Evolutionary conservation across 2,888 invertebrate species (phyloP).

Genomic region (Phragmatobia fuliginosa): DNA sequence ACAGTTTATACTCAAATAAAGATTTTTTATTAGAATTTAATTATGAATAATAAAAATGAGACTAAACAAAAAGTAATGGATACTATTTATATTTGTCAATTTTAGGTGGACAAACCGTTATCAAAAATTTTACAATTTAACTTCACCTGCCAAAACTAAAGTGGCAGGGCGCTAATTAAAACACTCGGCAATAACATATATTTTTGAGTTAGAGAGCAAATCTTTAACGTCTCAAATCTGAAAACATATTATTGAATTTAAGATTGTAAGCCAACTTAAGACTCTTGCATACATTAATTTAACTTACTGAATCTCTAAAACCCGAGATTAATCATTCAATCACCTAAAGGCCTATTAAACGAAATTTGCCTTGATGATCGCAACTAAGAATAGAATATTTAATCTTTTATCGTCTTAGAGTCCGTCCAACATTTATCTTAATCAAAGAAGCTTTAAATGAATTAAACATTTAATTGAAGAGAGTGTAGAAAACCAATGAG

Average conservation of each 20-base stretch:
- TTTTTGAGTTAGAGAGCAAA: background rate
- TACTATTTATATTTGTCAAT: no score
- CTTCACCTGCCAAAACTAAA: no score
- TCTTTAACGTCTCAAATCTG: background rate
- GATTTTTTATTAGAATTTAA: no score
- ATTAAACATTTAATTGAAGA: slow-evolving; percentile 2
- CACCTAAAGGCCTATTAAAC: slow-evolving; percentile 6
- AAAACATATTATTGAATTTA: background rate
- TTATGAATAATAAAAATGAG: no score
- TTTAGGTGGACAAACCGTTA: no score
- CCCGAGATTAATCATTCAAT: slow-evolving; percentile 12
- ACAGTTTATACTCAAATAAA: background rate
- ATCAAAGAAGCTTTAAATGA: background rate
- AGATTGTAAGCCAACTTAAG: background rate
- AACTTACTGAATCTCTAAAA: background rate
- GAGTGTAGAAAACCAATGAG: background rate
- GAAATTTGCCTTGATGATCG: slow-evolving; percentile 14
- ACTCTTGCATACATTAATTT: background rate
- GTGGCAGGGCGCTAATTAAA: no score
- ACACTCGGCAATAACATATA: no score
- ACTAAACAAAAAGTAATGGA: no score
- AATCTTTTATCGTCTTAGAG: background rate
- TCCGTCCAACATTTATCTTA: slow-evolving; percentile 3
- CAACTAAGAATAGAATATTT: slow-evolving; percentile 11
- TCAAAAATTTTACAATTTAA: no score